Percentiles rank a stretch among this genome's conserved stretches.
phyloP scores from a whole-genome alignment of 2,888 invertebrate species.

The Mythimna ferrago region DNA sequence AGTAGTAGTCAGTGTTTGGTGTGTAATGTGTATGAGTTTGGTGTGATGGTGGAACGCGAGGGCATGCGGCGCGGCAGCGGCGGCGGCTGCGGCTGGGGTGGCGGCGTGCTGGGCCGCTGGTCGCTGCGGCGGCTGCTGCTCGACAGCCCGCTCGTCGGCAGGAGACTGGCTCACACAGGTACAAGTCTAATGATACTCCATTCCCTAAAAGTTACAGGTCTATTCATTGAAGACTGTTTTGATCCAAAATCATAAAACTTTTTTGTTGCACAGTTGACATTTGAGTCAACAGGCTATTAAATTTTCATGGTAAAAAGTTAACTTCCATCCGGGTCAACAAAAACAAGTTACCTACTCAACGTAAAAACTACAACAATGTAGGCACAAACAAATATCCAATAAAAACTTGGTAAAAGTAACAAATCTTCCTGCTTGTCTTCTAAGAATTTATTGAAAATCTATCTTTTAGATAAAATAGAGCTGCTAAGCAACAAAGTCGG shows the following conservation, averaged over 20 bases:
- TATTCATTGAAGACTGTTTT: not conserved
- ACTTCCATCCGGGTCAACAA: not conserved
- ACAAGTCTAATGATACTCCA: constrained; percentile 26
- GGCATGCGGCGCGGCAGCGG: constrained; percentile 86
- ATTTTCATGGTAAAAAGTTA: not conserved
- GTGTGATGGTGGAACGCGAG: constrained; percentile 86
- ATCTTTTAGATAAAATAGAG: constrained; percentile 31
- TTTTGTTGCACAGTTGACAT: not conserved
- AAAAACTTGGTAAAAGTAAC: constrained; percentile 9
- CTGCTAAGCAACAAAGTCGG: constrained; percentile 9
- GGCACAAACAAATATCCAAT: not conserved
- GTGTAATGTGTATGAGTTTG: constrained; percentile 80
- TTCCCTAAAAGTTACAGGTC: not conserved
- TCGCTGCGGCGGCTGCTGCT: constrained; percentile 93
- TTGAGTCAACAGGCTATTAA: not conserved
- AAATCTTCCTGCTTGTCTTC: constrained; percentile 19
- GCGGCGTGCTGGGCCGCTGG: constrained; percentile 90
- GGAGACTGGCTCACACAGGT: constrained; percentile 91
- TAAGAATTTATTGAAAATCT: constrained; percentile 30
- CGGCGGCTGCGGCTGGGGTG: constrained; percentile 86
- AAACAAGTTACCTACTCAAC: not conserved
- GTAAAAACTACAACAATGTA: constrained; percentile 3
- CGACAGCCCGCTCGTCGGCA: constrained; percentile 93
- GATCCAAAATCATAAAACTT: not conserved
- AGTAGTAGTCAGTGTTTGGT: constrained; percentile 60